Percentiles rank a stretch among this genome's conserved stretches.
These are phyloP conservation scores for Zaprionus ornatus DNA, from an alignment of 1,140 invertebrate genomes.

Conservation along the genomic window DNA sequence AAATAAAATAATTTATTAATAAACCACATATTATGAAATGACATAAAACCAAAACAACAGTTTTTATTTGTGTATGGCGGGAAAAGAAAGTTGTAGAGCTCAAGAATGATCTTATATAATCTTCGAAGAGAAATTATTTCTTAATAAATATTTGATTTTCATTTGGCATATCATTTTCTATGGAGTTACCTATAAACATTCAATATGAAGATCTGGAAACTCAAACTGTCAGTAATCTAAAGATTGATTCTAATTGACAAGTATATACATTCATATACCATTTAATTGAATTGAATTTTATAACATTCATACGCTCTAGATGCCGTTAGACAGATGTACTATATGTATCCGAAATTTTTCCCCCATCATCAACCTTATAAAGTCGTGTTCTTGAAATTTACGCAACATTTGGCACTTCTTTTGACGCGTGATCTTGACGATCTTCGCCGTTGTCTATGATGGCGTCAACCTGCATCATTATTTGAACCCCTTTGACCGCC, in stretches of 20 bases:
- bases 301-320: constrained; percentile 3
- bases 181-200: no score
- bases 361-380: constrained; percentile 35
- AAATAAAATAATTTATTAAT: constrained; percentile 81
- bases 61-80: neutral
- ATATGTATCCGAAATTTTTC: constrained; percentile 24
- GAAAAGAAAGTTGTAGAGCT: neutral
- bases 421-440: constrained; percentile 65
- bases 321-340: constrained; percentile 4
- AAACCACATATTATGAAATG: constrained; percentile 81
- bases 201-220: neutral
- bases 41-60: constrained; percentile 51
- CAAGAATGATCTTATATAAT: no score
- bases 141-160: no score
- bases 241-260: neutral
- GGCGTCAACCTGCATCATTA: constrained; percentile 71
- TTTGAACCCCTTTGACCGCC: constrained; percentile 1
- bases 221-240: neutral
- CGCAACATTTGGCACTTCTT: constrained; percentile 77
- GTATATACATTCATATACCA: neutral
- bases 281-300: constrained; percentile 6
- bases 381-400: constrained; percentile 76
- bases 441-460: constrained; percentile 61
- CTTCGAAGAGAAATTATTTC: no score
- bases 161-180: no score